Evolutionary conservation across 2,797 vertebrate genomes (phyloP).

Genomic region (Anomalospiza imberbis): DNA sequence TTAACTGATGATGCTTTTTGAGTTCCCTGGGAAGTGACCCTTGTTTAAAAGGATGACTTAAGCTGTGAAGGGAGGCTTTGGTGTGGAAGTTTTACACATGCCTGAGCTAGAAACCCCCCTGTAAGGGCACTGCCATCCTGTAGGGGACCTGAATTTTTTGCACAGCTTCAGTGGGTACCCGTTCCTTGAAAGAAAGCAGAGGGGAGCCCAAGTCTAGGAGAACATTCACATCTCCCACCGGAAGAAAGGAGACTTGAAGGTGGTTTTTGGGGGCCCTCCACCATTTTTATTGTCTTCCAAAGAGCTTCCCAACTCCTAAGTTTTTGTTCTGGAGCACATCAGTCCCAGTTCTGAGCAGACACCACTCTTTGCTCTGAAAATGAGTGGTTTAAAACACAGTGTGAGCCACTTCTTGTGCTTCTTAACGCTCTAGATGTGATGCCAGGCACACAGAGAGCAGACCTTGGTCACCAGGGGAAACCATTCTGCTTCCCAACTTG

Average conservation of each 20-base stretch:
- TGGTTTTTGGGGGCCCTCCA: not conserved
- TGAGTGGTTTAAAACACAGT: not conserved
- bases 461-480: not conserved
- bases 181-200: not conserved
- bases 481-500: not conserved
- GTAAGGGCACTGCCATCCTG: not conserved
- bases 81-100: not conserved
- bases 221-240: not conserved
- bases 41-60: not conserved
- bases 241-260: not conserved
- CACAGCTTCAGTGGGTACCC: not conserved
- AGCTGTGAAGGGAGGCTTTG: not conserved
- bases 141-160: not conserved
- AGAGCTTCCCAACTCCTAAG: not conserved
- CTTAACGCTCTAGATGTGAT: not conserved
- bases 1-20: not conserved
- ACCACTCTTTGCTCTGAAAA: not conserved
- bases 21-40: not conserved
- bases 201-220: not conserved
- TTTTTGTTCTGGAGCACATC: not conserved
- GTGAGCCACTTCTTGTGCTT: not conserved
- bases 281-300: not conserved
- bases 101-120: not conserved
- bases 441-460: not conserved
- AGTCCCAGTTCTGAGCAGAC: not conserved